phyloP scores from a whole-genome alignment of 2,888 invertebrate genomes.

The Pheosia tremula region DNA sequence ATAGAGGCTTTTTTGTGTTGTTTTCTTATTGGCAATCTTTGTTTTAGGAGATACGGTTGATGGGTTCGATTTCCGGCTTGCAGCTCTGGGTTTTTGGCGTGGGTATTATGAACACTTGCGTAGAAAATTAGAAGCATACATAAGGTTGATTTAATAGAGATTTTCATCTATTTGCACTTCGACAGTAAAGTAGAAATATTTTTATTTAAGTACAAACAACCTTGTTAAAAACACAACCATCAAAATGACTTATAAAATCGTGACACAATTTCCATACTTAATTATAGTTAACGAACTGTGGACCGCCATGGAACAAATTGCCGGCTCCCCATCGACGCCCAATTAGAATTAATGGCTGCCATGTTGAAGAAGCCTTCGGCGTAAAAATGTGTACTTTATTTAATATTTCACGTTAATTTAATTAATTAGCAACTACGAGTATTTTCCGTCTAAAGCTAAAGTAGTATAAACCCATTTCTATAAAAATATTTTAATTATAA shows the following conservation, averaged over 20 bases:
- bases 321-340: conserved; percentile 11
- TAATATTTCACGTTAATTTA: conserved; percentile 13
- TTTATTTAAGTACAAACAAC: background rate
- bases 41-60: background rate
- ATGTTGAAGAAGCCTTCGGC: conserved; percentile 5
- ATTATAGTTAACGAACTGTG: background rate
- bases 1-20: conserved; percentile 10
- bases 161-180: too few species aligned
- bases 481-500: too few species aligned
- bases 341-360: conserved; percentile 29
- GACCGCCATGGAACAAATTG: conserved; percentile 14
- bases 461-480: too few species aligned
- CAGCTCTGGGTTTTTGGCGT: background rate
- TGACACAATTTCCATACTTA: background rate
- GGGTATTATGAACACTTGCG: too few species aligned
- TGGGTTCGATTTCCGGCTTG: background rate
- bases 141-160: too few species aligned
- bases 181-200: too few species aligned
- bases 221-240: background rate
- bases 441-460: too few species aligned
- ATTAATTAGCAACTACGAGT: background rate
- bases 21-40: background rate
- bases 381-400: conserved; percentile 1
- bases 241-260: background rate
- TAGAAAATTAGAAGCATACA: too few species aligned